Conservation (phyloP, 1,140 invertebrate species). For the Chironomus tepperi region DNA sequence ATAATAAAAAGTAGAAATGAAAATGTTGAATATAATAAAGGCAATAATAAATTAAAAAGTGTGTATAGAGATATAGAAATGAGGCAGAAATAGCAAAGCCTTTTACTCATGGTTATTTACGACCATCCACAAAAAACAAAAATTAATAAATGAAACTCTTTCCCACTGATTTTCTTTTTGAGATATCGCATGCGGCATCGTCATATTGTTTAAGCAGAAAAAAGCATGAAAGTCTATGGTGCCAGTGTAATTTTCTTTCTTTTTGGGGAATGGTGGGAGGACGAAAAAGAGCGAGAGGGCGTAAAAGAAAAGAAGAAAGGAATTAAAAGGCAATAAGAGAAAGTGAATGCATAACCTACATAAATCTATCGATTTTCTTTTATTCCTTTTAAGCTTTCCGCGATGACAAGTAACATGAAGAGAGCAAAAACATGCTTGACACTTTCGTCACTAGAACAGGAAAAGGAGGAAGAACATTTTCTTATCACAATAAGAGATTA, state of each 20-base stretch:
- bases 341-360: slow-evolving; percentile 20
- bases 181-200: slow-evolving; percentile 15
- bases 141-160: slow-evolving; percentile 18
- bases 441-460: too few relatives aligned
- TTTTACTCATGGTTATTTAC: slow-evolving; percentile 16
- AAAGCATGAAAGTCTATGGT: not conserved
- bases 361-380: not conserved
- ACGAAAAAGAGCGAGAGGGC: not conserved
- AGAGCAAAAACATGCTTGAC: not conserved
- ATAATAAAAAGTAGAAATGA: too few relatives aligned
- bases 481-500: too few relatives aligned
- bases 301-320: not conserved
- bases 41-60: slow-evolving; percentile 15
- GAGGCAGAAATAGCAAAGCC: not conserved
- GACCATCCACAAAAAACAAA: slow-evolving; percentile 1
- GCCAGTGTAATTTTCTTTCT: not conserved
- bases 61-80: not conserved
- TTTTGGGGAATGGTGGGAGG: not conserved
- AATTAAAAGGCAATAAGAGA: slow-evolving; percentile 8
- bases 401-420: not conserved
- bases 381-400: not conserved
- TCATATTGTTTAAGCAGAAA: not conserved
- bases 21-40: not conserved
- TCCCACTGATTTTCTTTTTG: not conserved
- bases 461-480: too few relatives aligned